A percentile compares a stretch with the other conserved stretches of the same genome.
phyloP scores from a whole-genome alignment of 2,113 vertebrate species.

The Scophthalmus maximus region DNA sequence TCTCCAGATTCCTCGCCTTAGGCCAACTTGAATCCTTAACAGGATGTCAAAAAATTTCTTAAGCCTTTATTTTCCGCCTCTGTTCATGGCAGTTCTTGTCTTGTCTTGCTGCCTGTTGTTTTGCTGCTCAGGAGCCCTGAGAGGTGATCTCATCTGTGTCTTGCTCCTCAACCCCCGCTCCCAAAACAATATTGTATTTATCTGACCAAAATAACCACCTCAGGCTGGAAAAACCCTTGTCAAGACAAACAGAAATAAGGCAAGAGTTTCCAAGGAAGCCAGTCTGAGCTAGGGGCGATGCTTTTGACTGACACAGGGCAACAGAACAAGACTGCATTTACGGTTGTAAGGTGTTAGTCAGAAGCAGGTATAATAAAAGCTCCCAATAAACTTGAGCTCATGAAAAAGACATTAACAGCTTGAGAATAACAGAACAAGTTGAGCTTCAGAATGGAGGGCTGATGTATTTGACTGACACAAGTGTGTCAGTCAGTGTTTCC shows the following conservation, averaged over 20 bases:
- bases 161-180: constrained; percentile 68
- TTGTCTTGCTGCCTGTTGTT: constrained; percentile 80
- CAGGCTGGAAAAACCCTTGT: constrained; percentile 81
- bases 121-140: constrained; percentile 68
- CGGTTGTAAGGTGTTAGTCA: constrained; percentile 30
- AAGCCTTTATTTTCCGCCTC: constrained; percentile 65
- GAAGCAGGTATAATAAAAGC: constrained; percentile 32
- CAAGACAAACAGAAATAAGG: constrained; percentile 74
- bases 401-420: not conserved
- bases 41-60: constrained; percentile 68
- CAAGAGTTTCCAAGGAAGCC: constrained; percentile 75
- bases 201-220: constrained; percentile 83
- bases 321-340: constrained; percentile 50
- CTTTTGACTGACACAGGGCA: constrained; percentile 65
- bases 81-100: constrained; percentile 69
- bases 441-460: not conserved
- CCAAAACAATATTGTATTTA: constrained; percentile 81
- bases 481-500: not conserved
- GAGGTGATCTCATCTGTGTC: constrained; percentile 80
- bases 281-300: constrained; percentile 67
- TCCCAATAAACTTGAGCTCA: constrained; percentile 20
- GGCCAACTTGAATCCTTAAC: constrained; percentile 47
- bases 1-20: constrained; percentile 49
- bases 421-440: constrained; percentile 12
- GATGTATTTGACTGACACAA: constrained; percentile 9